Evolutionary conservation across 2,113 vertebrate species (phyloP).

Genomic region (Pomatostomus ruficeps): DNA sequence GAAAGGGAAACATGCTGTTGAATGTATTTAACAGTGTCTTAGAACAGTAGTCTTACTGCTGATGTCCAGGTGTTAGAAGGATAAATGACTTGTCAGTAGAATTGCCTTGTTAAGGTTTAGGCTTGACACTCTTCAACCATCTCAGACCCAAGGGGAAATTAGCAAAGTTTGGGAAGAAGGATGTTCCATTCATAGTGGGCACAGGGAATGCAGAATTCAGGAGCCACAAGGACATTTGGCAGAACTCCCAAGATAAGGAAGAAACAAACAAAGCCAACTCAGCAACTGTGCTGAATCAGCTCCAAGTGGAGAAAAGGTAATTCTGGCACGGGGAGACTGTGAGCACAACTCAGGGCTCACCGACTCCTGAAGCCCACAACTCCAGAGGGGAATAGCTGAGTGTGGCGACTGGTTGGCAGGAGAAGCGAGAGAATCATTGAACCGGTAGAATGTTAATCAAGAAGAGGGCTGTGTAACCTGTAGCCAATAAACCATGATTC

Average conservation of each 20-base stretch:
- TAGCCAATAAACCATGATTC: accelerated
- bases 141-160: neutral
- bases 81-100: neutral
- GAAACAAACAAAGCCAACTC: neutral
- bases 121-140: neutral
- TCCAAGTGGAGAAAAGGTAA: neutral
- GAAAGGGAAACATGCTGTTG: no score
- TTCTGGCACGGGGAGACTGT: neutral
- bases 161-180: neutral
- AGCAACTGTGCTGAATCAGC: neutral
- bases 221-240: neutral
- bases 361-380: accelerated
- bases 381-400: neutral
- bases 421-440: neutral
- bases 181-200: neutral
- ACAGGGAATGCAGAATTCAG: neutral
- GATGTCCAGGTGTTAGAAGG: neutral
- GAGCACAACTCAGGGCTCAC: accelerated
- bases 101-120: neutral
- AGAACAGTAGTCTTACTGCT: neutral
- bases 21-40: neutral
- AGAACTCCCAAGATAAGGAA: neutral
- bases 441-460: neutral
- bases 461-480: neutral
- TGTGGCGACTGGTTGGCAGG: no score